Evolutionary conservation across 2,797 vertebrate genomes (phyloP), one percentile per base, ranked within the genome.

Genomic region (Schizopygopsis malacanthus): DNA sequence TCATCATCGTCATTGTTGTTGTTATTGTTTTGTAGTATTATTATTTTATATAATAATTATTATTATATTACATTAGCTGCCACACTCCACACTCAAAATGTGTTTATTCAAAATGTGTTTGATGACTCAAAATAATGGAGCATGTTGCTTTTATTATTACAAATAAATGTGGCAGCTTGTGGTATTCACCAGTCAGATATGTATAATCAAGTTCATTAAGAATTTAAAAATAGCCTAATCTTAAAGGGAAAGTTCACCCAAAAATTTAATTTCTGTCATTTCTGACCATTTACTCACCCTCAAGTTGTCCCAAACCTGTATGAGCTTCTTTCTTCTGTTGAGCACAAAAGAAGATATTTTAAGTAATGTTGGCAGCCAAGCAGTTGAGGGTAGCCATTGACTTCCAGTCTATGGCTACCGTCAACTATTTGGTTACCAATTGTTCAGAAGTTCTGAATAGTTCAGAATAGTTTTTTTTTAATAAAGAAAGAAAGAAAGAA

Each of bases 341-440:
- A 61, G 10, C 56, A 59, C 9, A 59, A 59, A 59, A 59, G 56
- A 59, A 59, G 56, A n/a, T 59, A 59, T 59, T 59, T 59, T n/a
- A 59, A 59, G 9, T 4, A 61, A 65, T 16, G 37, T 25, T 84
- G 28, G 45, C 67, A 63, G 77, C 85, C 56, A 59, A 59, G 56
- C 56, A 59, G 56, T 59, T 59, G 22, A 59, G 9, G 3, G 56
- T n/a, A 59, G 56, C 56, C 56, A 11, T 59, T n/a, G 56, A 20
- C 6, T 54, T 54, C 52, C 52, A 54, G 56, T 59, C 56, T 11
- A n/a, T 59, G 56, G 56, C 56, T n/a, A 11, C 9, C 15, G 5
- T 52, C 50, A 52, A 52, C 50, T 52, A 15, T 52, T 52, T 52
- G 47, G 50, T 52, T 52, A 18, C 50, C 50, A 52, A 52, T 16